Evolutionary conservation across 2,113 vertebrate species (phyloP), one percentile per base, ranked within the genome.

Genomic region (Boleophthalmus pectinirostris): DNA sequence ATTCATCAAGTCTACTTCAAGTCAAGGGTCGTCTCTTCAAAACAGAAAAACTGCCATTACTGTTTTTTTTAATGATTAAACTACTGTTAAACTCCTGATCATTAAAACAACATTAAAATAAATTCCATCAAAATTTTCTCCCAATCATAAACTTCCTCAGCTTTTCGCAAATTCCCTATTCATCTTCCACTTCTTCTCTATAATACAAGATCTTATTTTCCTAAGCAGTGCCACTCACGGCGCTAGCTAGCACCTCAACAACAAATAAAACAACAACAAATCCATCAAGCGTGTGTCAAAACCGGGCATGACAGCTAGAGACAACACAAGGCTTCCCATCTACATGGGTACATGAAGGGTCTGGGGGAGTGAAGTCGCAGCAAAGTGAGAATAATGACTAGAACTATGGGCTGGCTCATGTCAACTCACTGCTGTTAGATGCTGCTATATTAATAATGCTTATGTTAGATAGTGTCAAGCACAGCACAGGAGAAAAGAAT

Each of bases 361-460:
- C 73, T 24, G 25, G 61, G 69, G 33, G 73, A 68, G 72, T 46
- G 13, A 61, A 86, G 70, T 65, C 14, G 9, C 75, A 60, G 78
- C 58, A 75, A 81, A 88, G 74, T 72, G 72, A 81, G 86, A 82
- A 82, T 84, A 85, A 90, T 84, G 87, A 90, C 75, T 82, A 77
- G 72, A 82, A 83, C 58, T 51, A 54, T 33, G 24, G 51, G 77
- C 72, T 86, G 77, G 88, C 77, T 76, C 45, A 5, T 83, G 80
- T 85, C 70, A 64, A 54, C 23, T 71, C 56, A 53, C 75, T 51
- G 64, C 75, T 70, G 82, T 86, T 80, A 53, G 56, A 77, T 64
- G 64, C 68, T 72, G 66, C 20, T 13, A 29, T 80, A 77, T 75
- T 80, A 77, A 75, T 76, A 80, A 84, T 69, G 65, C 70, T 69